Evolutionary conservation across 2,113 vertebrate species (phyloP).

Genomic region (Nannobrachium achirus): DNA sequence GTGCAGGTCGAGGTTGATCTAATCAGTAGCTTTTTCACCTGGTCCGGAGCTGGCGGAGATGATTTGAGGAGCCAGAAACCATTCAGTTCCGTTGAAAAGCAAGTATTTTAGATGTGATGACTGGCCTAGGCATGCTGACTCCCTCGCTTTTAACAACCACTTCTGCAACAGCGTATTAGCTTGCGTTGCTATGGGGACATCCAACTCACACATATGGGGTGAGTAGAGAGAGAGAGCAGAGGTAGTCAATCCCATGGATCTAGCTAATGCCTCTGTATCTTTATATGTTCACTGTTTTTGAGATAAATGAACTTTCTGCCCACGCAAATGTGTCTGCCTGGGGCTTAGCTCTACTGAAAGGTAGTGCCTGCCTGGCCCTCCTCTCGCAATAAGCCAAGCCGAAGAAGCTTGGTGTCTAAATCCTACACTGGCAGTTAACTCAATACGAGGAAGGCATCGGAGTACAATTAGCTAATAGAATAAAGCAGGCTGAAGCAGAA

Average conservation of each 20-base stretch:
- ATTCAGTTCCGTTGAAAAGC: constrained; percentile 42
- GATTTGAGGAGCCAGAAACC: constrained; percentile 3
- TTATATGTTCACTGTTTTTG: constrained; percentile 33
- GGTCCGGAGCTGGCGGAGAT: neutral
- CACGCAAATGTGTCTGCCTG: constrained; percentile 31
- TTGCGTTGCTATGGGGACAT: constrained; percentile 55
- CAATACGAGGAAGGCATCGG: constrained; percentile 24
- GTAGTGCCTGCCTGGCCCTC: constrained; percentile 19
- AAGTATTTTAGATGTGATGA: constrained; percentile 46
- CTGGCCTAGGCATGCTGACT: constrained; percentile 24
- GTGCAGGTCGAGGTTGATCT: constrained; percentile 63
- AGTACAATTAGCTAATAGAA: constrained; percentile 57
- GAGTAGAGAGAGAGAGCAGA: constrained; percentile 28
- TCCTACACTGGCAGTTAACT: constrained; percentile 36
- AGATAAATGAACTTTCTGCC: constrained; percentile 56
- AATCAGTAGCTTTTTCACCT: constrained; percentile 35
- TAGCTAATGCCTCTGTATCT: constrained; percentile 23
- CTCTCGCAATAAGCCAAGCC: constrained; percentile 29
- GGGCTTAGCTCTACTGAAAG: constrained; percentile 32
- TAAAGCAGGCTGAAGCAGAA: constrained; percentile 32
- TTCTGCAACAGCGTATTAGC: constrained; percentile 5
- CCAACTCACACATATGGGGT: constrained; percentile 17
- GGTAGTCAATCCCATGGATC: constrained; percentile 29
- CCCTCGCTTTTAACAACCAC: constrained; percentile 29
- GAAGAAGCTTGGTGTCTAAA: constrained; percentile 13